These are phyloP conservation scores for Paramuricea clavata DNA, from an alignment of 92 coral and sea anemone species.

Conservation along the genomic window DNA sequence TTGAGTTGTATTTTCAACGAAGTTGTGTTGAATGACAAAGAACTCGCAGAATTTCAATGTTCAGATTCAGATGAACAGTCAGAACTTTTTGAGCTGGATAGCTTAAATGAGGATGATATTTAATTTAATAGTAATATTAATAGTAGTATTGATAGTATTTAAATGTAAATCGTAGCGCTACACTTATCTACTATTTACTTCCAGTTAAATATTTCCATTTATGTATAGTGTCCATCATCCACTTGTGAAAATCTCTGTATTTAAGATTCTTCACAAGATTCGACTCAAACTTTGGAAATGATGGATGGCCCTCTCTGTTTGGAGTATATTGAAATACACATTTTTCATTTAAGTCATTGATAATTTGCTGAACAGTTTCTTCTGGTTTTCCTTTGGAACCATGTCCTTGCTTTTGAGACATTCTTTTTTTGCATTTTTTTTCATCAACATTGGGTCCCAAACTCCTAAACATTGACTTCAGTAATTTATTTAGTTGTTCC, in stretches of 20 bases:
- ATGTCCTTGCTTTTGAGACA: conserved; percentile 48
- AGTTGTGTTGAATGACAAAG: not conserved
- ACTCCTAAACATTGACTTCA: conserved; percentile 58
- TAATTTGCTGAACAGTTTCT: conserved; percentile 54
- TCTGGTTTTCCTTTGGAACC: conserved; percentile 22
- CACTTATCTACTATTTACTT: too few species aligned
- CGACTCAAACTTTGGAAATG: conserved; percentile 23
- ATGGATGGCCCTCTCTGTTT: conserved; percentile 58
- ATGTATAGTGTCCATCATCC: not conserved
- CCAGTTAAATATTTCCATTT: conserved; percentile 1
- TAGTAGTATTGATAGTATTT: too few species aligned
- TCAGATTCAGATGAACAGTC: not conserved
- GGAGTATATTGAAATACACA: conserved; percentile 43
- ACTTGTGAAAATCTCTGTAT: conserved; percentile 11
- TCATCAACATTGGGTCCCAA: conserved; percentile 71
- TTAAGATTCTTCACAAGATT: conserved; percentile 5
- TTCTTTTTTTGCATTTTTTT: too few species aligned
- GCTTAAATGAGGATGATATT: not conserved
- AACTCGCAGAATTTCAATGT: not conserved
- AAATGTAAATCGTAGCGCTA: too few species aligned
- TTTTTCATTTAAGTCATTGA: conserved; percentile 49
- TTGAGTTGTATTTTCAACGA: not conserved
- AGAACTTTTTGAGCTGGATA: not conserved
- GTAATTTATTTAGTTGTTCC: conserved; percentile 68
- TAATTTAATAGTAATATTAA: too few species aligned